A percentile compares a stretch with the other conserved stretches of the same genome.
These are phyloP conservation scores for Haliaeetus leucogaster DNA, from an alignment of 2,113 vertebrate species.

Conservation along the genomic window DNA sequence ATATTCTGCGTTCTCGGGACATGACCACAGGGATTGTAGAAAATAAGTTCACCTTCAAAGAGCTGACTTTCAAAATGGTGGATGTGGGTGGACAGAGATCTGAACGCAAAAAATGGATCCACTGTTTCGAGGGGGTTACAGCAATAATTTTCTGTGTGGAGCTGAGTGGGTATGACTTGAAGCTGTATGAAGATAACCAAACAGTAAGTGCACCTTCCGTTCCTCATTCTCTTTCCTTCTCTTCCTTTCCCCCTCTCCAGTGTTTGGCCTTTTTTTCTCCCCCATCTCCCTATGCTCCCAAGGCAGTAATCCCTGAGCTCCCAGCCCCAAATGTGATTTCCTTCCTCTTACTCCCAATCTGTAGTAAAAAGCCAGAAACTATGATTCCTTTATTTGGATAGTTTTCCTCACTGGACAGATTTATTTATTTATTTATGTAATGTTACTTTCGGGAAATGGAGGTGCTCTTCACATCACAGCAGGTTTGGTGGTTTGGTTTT, in stretches of 20 bases:
- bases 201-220: constrained; percentile 80
- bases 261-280: neutral
- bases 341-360: neutral
- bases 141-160: constrained; percentile 99
- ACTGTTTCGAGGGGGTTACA: constrained; percentile 98
- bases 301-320: neutral
- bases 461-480: neutral
- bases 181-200: constrained; percentile 98
- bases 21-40: constrained; percentile 99
- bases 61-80: constrained; percentile 99
- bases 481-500: neutral
- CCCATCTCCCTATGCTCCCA: neutral
- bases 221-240: neutral
- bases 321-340: neutral
- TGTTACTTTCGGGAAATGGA: neutral
- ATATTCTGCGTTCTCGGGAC: constrained; percentile 96
- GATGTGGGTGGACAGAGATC: constrained; percentile 97
- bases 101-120: constrained; percentile 99
- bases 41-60: constrained; percentile 99
- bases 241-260: neutral
- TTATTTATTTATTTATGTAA: neutral
- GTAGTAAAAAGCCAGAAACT: neutral
- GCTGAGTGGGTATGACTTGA: constrained; percentile 98
- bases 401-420: neutral
- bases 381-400: neutral